These are phyloP conservation scores for Enteromius viviparus DNA, from an alignment of 2,797 vertebrate species.

Conservation along the genomic window DNA sequence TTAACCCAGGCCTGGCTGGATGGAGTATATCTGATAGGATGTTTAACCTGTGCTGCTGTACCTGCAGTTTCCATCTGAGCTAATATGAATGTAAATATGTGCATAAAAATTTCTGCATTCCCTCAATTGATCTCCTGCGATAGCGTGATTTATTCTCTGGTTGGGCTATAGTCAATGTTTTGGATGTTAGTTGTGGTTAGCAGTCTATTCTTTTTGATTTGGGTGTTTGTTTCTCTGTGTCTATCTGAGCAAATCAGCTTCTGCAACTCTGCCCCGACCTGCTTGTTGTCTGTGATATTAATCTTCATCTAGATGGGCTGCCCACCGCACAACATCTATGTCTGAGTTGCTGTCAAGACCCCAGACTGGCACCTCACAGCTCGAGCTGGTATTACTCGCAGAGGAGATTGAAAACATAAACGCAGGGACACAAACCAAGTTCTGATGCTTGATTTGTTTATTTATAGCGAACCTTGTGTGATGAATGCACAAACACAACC, in stretches of 20 bases:
- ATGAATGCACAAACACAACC: constrained; percentile 36
- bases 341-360: constrained; percentile 50
- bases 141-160: constrained; percentile 71
- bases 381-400: constrained; percentile 3
- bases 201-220: constrained; percentile 51
- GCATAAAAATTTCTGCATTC: constrained; percentile 47
- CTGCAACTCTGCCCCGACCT: constrained; percentile 33
- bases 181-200: constrained; percentile 72
- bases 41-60: not conserved
- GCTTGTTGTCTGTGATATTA: constrained; percentile 49
- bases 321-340: constrained; percentile 38
- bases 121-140: constrained; percentile 59
- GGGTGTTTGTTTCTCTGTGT: constrained; percentile 26
- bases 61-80: not conserved
- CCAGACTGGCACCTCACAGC: constrained; percentile 34
- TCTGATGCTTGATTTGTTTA: constrained; percentile 28
- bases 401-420: constrained; percentile 40
- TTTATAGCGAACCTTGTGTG: constrained; percentile 19
- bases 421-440: constrained; percentile 15
- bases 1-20: constrained; percentile 13
- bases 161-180: constrained; percentile 69
- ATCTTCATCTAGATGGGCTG: constrained; percentile 54
- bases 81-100: constrained; percentile 7
- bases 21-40: not conserved
- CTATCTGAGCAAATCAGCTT: constrained; percentile 16